Evolutionary conservation across 1,140 invertebrate genomes (phyloP).

Genomic region (Rhyacophila brunnea): DNA sequence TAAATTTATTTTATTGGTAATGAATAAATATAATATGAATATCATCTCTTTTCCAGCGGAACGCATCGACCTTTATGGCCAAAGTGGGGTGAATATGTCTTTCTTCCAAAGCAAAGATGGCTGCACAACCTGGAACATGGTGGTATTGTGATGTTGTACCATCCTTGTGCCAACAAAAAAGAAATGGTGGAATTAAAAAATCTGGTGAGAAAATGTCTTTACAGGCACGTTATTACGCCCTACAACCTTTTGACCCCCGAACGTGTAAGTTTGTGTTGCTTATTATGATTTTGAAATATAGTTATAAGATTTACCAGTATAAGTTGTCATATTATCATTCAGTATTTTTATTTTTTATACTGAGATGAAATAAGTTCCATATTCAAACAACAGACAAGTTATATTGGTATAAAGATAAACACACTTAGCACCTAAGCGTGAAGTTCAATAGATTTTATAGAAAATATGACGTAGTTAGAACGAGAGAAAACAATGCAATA

Average conservation of each 20-base stretch:
- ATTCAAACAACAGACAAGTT: too few relatives aligned
- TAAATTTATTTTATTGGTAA: not conserved
- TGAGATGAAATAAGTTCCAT: too few relatives aligned
- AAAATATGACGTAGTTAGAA: too few relatives aligned
- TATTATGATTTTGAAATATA: too few relatives aligned
- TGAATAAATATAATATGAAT: not conserved
- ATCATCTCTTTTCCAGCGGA: slow-evolving; percentile 60
- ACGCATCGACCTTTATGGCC: slow-evolving; percentile 79
- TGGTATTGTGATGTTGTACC: slow-evolving; percentile 80
- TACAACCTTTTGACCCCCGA: slow-evolving; percentile 61
- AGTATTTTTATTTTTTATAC: too few relatives aligned
- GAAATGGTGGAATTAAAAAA: slow-evolving; percentile 65
- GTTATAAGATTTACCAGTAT: too few relatives aligned
- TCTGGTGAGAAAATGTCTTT: slow-evolving; percentile 69
- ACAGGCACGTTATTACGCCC: slow-evolving; percentile 80
- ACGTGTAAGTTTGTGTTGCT: slow-evolving; percentile 57
- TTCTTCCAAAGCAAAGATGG: slow-evolving; percentile 80
- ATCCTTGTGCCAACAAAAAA: slow-evolving; percentile 76
- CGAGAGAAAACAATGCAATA: too few relatives aligned
- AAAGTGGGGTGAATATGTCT: slow-evolving; percentile 79
- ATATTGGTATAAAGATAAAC: too few relatives aligned
- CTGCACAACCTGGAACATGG: slow-evolving; percentile 86
- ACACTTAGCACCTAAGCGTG: too few relatives aligned
- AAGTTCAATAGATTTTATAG: too few relatives aligned
- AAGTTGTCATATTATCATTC: too few relatives aligned